phyloP scores from a whole-genome alignment of 2,113 vertebrate genomes.

The Elephantulus edwardii region DNA sequence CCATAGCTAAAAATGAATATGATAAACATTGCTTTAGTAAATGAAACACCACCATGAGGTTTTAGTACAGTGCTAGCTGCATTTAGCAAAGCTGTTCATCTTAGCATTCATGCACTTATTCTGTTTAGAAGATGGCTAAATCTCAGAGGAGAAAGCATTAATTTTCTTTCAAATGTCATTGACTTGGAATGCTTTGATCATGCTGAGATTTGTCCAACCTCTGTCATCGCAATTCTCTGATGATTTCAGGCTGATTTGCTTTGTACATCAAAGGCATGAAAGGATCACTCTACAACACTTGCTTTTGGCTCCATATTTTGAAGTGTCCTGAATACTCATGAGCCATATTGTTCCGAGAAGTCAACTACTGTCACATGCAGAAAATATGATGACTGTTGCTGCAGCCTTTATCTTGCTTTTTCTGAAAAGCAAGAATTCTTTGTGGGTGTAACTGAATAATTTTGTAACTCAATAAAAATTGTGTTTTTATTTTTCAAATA shows the following conservation, averaged over 20 bases:
- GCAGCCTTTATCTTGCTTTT: conserved; percentile 58
- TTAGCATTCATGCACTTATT: conserved; percentile 79
- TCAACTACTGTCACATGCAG: conserved; percentile 48
- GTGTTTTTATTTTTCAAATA: not conserved
- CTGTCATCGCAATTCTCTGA: conserved; percentile 84
- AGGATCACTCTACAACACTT: conserved; percentile 77
- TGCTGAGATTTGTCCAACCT: conserved; percentile 83
- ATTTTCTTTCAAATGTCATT: conserved; percentile 86
- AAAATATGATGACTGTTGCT: conserved; percentile 56
- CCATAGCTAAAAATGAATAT: conserved; percentile 70
- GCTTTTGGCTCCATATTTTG: conserved; percentile 80
- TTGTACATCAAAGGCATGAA: conserved; percentile 88
- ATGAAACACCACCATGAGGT: conserved; percentile 69
- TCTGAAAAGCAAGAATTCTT: conserved; percentile 53
- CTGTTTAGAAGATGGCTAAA: conserved; percentile 82
- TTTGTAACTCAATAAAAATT: no score
- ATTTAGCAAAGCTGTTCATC: conserved; percentile 77
- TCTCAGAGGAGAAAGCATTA: conserved; percentile 83
- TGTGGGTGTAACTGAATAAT: not conserved
- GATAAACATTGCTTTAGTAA: conserved; percentile 74
- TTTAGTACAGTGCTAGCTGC: conserved; percentile 78
- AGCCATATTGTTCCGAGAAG: conserved; percentile 71
- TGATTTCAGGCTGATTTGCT: conserved; percentile 86
- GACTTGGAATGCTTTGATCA: conserved; percentile 86
- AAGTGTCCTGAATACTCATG: conserved; percentile 83